A percentile compares a stretch with the other conserved stretches of the same genome.
Evolutionary conservation across 2,888 invertebrate genomes (phyloP).

Genomic region (Polyommatus icarus): DNA sequence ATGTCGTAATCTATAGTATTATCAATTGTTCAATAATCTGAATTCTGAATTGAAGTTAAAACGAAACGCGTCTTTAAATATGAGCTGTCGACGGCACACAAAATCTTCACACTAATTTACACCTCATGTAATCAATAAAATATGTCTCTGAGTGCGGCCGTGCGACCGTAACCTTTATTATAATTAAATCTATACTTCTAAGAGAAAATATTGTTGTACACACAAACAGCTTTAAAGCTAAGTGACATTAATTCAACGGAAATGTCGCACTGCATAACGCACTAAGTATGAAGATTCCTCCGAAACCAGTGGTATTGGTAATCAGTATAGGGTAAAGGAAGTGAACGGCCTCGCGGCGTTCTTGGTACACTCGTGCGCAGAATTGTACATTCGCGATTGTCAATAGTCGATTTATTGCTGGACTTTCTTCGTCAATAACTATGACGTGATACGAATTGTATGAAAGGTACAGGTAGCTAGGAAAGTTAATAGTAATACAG

Average conservation of each 20-base stretch:
- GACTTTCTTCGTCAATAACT: constrained; percentile 39
- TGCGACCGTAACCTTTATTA: too few species aligned
- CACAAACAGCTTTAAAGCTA: too few species aligned
- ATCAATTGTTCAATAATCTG: too few species aligned
- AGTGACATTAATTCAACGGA: background rate
- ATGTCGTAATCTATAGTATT: too few species aligned
- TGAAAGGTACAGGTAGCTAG: constrained; percentile 5
- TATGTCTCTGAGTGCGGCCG: too few species aligned
- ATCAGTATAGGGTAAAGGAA: constrained; percentile 52
- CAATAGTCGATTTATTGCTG: constrained; percentile 38
- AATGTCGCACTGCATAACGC: background rate
- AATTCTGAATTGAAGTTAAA: too few species aligned
- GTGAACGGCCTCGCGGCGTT: constrained; percentile 66
- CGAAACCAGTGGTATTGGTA: constrained; percentile 39
- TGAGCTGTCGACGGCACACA: too few species aligned
- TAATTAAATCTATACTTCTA: too few species aligned
- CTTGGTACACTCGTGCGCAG: constrained; percentile 62
- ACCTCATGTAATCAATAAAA: too few species aligned
- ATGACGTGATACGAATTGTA: constrained; percentile 25
- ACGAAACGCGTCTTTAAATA: too few species aligned
- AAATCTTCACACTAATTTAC: too few species aligned
- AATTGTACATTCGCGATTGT: constrained; percentile 50
- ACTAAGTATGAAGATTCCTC: constrained; percentile 1
- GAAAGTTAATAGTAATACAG: background rate
- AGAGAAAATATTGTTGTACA: too few species aligned